phyloP scores from a whole-genome alignment of 2,888 invertebrate species.

The Drosophila neotestacea region DNA sequence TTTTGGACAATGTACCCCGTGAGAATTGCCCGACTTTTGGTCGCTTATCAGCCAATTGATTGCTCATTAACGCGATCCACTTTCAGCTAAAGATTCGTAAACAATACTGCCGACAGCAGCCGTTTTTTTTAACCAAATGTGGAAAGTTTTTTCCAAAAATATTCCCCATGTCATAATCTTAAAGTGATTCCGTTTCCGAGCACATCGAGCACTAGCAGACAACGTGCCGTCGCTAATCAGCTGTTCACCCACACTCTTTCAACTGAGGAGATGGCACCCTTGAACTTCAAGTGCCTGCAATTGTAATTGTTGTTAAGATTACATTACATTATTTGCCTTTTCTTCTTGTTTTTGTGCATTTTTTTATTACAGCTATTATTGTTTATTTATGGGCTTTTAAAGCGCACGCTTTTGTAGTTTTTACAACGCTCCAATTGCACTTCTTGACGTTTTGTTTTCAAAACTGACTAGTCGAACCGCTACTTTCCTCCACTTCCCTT shows the following conservation, averaged over 20 bases:
- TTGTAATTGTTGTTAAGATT: slow-evolving; percentile 16
- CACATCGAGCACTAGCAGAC: slow-evolving; percentile 34
- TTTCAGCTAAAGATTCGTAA: slow-evolving; percentile 47
- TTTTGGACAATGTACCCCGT: slow-evolving; percentile 1
- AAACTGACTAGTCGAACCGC: slow-evolving; percentile 36
- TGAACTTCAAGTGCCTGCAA: slow-evolving; percentile 59
- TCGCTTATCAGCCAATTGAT: slow-evolving; percentile 35
- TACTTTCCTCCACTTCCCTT: neutral
- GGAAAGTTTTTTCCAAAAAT: slow-evolving; percentile 60
- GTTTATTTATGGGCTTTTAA: slow-evolving; percentile 22
- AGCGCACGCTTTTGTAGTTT: slow-evolving; percentile 53
- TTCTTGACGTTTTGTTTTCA: slow-evolving; percentile 58
- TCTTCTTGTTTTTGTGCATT: slow-evolving; percentile 31
- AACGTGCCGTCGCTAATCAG: slow-evolving; percentile 55
- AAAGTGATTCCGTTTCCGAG: slow-evolving; percentile 9
- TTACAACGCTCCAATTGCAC: slow-evolving; percentile 49
- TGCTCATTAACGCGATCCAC: slow-evolving; percentile 16
- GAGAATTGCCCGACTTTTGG: slow-evolving; percentile 19
- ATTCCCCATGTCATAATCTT: slow-evolving; percentile 7
- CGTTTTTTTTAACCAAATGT: slow-evolving; percentile 13
- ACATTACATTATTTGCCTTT: slow-evolving; percentile 3
- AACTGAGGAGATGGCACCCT: slow-evolving; percentile 26
- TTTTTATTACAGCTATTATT: slow-evolving; percentile 47
- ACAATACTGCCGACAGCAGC: slow-evolving; percentile 12
- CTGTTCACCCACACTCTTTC: neutral